A percentile compares a stretch with the other conserved stretches of the same genome.
Conservation (phyloP, 2,113 vertebrate genomes). For the Datnioides undecimradiatus region DNA sequence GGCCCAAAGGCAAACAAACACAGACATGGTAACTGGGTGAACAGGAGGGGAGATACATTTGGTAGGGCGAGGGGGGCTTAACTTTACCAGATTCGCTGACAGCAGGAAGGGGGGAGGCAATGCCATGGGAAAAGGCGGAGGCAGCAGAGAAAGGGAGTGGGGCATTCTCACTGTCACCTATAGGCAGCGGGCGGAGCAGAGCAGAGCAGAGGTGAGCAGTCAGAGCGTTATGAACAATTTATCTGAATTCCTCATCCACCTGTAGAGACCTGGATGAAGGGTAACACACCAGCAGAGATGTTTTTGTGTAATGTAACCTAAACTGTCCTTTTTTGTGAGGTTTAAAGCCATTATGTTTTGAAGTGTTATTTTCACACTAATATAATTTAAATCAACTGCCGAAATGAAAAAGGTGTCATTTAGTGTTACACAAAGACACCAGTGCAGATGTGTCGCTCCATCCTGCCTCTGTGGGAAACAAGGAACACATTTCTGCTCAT, state of each 20-base stretch:
- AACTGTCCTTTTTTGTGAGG: background rate
- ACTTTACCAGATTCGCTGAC: constrained; percentile 87
- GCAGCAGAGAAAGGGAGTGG: constrained; percentile 83
- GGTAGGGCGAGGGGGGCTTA: constrained; percentile 62
- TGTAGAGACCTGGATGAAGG: constrained; percentile 44
- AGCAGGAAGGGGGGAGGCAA: constrained; percentile 85
- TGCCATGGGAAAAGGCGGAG: constrained; percentile 85
- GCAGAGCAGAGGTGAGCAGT: constrained; percentile 58
- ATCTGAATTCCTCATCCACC: constrained; percentile 54
- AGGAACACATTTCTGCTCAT: constrained; percentile 56
- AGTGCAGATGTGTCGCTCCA: constrained; percentile 48
- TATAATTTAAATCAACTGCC: constrained; percentile 3
- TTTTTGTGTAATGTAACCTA: background rate
- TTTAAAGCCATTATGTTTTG: constrained; percentile 12
- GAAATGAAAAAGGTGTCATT: background rate
- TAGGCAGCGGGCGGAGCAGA: constrained; percentile 79
- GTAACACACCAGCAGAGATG: constrained; percentile 46
- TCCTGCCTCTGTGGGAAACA: constrained; percentile 45
- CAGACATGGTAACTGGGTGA: constrained; percentile 47
- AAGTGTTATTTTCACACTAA: background rate
- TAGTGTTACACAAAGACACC: constrained; percentile 25
- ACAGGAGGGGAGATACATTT: constrained; percentile 46
- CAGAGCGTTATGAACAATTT: constrained; percentile 81
- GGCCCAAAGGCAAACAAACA: constrained; percentile 51
- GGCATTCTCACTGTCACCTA: constrained; percentile 87